Base-by-base conservation (phyloP, 2,113 vertebrate species). In the Rutilus rutilus region DNA sequence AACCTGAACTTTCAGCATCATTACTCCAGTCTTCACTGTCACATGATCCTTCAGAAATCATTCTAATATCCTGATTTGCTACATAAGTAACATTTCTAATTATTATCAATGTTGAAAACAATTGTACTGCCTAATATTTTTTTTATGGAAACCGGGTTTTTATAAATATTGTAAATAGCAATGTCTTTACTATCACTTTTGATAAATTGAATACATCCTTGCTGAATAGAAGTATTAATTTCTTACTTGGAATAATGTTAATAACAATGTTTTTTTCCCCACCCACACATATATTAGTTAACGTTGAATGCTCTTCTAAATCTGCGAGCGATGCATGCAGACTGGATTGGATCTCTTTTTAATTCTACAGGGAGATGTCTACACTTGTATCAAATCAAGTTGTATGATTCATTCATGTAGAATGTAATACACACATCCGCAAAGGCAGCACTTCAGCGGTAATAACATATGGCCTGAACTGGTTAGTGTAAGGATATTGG, bases 401-500 rank as follows among this genome's bases (percentile, higher is more conserved):
- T 76, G 15, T 80, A 80, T 80, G 30, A 25, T 25, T 36, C 27
- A 80, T 80, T 80, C 39, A 65, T 80, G 59, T 64, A 6, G 23
- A 64, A 27, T 5, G 5, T 27, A 9, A 52, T 69, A 23, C 42
- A 45, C 11, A 23, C 42, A 47, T 74, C 21, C 11, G 23, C 23
- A n/a, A n/a, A 45, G 39, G 39, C 71, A 45, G 71, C 71, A 15
- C 71, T 74, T 45, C 39, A 25, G 39, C 23, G 6, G 23, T 74
- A 74, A 47, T 74, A 39, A 4, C 23, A 74, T 45, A 74, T 74
- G 11, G 25, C 23, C 39, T 74, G 11, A 74, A 45, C 47, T 39
- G 57, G 36, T 80, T 60, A 47, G 59, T 80, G n/a, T 45, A 80
- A 64, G 78, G 39, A 80, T 45, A 11, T 62, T 80, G 59, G 36